Percentiles rank a stretch among this genome's conserved stretches.
phyloP scores from a whole-genome alignment of 53 echinoderm and acorn worm species.

The Arbacia lixula region DNA sequence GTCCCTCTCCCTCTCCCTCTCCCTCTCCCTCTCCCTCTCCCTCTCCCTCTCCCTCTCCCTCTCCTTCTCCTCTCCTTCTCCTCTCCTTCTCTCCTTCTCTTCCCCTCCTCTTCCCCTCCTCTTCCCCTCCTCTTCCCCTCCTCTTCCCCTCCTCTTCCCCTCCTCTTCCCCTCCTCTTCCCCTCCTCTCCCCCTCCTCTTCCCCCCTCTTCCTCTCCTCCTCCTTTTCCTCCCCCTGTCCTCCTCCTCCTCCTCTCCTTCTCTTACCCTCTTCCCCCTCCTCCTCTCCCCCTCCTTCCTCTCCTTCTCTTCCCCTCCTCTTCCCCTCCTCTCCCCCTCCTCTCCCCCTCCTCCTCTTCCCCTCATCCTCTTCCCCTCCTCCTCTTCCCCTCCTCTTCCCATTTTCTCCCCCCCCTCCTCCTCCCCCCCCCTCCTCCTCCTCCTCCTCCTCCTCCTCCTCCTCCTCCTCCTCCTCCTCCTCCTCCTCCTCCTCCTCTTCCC shows the following conservation, averaged over 20 bases:
- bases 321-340: too few species aligned
- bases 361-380: neutral
- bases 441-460: neutral
- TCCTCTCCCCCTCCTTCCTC: too few species aligned
- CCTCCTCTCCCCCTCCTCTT: too few species aligned
- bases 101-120: neutral
- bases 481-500: neutral
- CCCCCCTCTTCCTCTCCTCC: too few species aligned
- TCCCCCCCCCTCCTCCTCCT: neutral
- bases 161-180: too few species aligned
- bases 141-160: too few species aligned
- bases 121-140: constrained; percentile 7
- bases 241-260: too few species aligned
- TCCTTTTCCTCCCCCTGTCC: too few species aligned
- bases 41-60: neutral
- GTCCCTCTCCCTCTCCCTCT: neutral
- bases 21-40: neutral
- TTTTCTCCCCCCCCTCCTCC: neutral
- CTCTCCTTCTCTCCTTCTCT: neutral
- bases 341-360: constrained; percentile 4
- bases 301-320: too few species aligned
- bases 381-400: too few species aligned
- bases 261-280: too few species aligned
- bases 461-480: neutral
- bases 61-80: neutral